Conservation (phyloP, 1,140 invertebrate species). For the Lepidurus packardi region DNA sequence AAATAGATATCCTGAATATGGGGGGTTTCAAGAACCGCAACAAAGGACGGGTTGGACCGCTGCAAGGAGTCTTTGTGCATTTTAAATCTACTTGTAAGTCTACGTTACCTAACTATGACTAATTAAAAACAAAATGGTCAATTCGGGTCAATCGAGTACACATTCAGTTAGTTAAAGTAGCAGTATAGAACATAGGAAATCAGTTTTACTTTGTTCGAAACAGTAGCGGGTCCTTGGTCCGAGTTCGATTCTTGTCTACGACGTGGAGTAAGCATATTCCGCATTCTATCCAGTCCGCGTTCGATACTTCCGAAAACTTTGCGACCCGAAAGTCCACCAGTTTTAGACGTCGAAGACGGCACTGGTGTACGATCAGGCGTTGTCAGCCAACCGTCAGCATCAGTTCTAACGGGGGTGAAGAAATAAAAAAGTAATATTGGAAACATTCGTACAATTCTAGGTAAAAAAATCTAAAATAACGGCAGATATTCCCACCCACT, state of each 20-base stretch:
- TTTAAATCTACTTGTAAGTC: too few species aligned
- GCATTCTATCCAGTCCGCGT: conserved; percentile 59
- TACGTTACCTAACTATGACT: too few species aligned
- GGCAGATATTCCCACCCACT: neutral
- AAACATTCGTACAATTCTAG: neutral
- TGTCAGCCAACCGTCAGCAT: conserved; percentile 26
- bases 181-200: neutral
- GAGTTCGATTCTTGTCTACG: conserved; percentile 46
- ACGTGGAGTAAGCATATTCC: conserved; percentile 62
- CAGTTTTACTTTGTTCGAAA: conserved; percentile 27
- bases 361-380: conserved; percentile 29
- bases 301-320: conserved; percentile 66
- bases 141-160: too few species aligned
- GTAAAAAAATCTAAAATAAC: neutral
- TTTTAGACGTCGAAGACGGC: conserved; percentile 38
- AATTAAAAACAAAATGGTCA: too few species aligned
- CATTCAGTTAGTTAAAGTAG: too few species aligned
- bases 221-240: conserved; percentile 23
- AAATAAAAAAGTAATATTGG: neutral
- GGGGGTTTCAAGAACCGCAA: too few species aligned
- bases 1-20: too few species aligned
- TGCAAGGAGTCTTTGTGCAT: too few species aligned
- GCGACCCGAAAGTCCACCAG: conserved; percentile 44
- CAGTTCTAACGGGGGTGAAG: neutral
- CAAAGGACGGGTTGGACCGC: too few species aligned